Evolutionary conservation across 2,888 invertebrate species (phyloP), one percentile per base, ranked within the genome.

Genomic region (Euproctis similis): DNA sequence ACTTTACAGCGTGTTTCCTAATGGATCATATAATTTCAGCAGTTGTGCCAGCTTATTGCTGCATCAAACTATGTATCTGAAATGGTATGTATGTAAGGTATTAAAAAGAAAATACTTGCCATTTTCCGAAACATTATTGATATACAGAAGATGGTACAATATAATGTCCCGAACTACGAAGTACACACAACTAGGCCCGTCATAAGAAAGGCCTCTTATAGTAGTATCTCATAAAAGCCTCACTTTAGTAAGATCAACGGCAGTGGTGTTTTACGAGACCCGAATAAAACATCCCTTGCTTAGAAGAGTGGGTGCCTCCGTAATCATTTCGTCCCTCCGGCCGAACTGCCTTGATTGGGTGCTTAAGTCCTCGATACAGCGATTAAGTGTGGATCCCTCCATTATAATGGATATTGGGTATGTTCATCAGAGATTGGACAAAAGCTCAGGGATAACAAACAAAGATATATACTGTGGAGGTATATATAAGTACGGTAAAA

Each of bases 291-390:
- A 28, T 30, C 31, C 29, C 24, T 35, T 24, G 19, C 17, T 22
- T 12, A 10, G 31, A 28, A 9, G 12, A 9, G 20, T 14, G 28
- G 30, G 26, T 26, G 14, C 17, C 24, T 34, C 35, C 37, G 52
- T 46, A 53, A 50, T 43, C 39, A 40, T 43, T 37, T 37, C 38
- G 31, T 34, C 34, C 41, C 36, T 38, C 14, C 29, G 26, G 33
- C 47, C 39, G 39, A 43, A 42, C 27, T 46, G 35, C 27, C 36
- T 31, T 40, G 41, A 52, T 53, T 54, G 52, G 46, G 42, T 50
- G 45, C 45, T 52, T 49, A 42, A 45, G 49, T 39, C 32, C 28
- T 40, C 39, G 32, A 52, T 52, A 43, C 26, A 43, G 29, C 37
- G 45, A 47, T 45, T 49, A 47, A 37, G 31, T 29, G 36, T 32